Conservation (phyloP, 2,888 invertebrate genomes). For the Drosophila percnosoma region DNA sequence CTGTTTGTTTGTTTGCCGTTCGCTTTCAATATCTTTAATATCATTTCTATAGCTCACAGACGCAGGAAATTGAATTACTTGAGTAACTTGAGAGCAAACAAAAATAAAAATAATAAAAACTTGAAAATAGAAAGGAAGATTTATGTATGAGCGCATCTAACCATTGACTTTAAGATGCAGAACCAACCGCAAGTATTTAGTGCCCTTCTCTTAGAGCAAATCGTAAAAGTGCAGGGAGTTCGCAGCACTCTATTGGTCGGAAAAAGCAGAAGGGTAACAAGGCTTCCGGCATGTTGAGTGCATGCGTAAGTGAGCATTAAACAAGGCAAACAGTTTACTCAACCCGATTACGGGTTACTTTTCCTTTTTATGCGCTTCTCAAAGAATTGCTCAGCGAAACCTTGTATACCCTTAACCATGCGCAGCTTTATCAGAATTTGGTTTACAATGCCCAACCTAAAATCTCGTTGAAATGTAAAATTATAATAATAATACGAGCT, state of each 20-base stretch:
- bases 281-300: slow-evolving; percentile 19
- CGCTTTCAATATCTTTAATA: slow-evolving; percentile 73
- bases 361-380: slow-evolving; percentile 26
- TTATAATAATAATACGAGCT: not conserved
- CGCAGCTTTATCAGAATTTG: too few relatives aligned
- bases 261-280: not conserved
- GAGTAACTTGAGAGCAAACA: slow-evolving; percentile 46
- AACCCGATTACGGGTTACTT: slow-evolving; percentile 10
- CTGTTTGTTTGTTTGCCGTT: slow-evolving; percentile 29
- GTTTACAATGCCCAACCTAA: not conserved
- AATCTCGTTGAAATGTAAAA: not conserved
- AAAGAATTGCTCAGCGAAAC: not conserved
- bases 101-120: not conserved
- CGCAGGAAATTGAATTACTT: slow-evolving; percentile 73
- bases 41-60: slow-evolving; percentile 47
- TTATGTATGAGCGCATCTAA: slow-evolving; percentile 8
- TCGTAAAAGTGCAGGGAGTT: slow-evolving; percentile 7
- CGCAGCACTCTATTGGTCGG: not conserved
- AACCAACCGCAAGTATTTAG: slow-evolving; percentile 51
- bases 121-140: not conserved
- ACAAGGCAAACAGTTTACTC: slow-evolving; percentile 48
- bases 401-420: slow-evolving; percentile 18
- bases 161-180: slow-evolving; percentile 41
- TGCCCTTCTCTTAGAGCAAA: slow-evolving; percentile 15
- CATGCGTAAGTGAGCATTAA: slow-evolving; percentile 61